phyloP scores from a whole-genome alignment of 2,113 vertebrate species.

The Silurus meridionalis region DNA sequence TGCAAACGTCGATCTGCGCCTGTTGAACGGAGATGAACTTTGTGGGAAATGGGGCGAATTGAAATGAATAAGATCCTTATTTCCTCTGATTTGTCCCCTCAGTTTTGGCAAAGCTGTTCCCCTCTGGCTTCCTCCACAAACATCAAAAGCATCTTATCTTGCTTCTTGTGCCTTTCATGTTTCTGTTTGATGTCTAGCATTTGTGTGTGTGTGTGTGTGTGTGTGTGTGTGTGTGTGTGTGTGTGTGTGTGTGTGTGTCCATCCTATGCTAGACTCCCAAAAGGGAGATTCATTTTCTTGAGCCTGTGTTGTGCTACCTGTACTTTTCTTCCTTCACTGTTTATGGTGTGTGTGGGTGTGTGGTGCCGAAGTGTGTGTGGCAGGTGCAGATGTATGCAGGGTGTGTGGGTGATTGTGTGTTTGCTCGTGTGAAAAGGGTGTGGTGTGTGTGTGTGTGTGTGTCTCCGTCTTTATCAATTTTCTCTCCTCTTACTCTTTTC shows the following conservation, averaged over 20 bases:
- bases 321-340: slow-evolving; percentile 32
- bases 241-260: not conserved
- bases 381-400: too few species aligned
- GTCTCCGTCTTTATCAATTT: too few species aligned
- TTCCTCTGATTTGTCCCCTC: slow-evolving; percentile 34
- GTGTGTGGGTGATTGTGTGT: too few species aligned
- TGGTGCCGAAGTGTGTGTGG: not conserved
- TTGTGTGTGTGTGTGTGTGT: slow-evolving; percentile 19
- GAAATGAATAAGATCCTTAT: slow-evolving; percentile 44
- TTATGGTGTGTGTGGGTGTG: slow-evolving; percentile 25
- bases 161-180: slow-evolving; percentile 51
- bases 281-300: slow-evolving; percentile 52
- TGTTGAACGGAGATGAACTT: slow-evolving; percentile 15
- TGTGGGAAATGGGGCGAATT: slow-evolving; percentile 26
- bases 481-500: too few species aligned
- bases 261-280: slow-evolving; percentile 47
- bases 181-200: slow-evolving; percentile 52
- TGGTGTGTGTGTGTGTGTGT: too few species aligned
- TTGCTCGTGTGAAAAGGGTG: too few species aligned
- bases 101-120: slow-evolving; percentile 43
- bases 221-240: too few species aligned
- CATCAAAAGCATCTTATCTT: slow-evolving; percentile 59
- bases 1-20: not conserved
- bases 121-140: slow-evolving; percentile 49
- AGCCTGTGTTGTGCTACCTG: slow-evolving; percentile 20